A percentile compares a stretch with the other conserved stretches of the same genome.
These are phyloP conservation scores for Thalassarche chlororhynchos DNA, from an alignment of 2,113 vertebrate species.

Conservation along the genomic window DNA sequence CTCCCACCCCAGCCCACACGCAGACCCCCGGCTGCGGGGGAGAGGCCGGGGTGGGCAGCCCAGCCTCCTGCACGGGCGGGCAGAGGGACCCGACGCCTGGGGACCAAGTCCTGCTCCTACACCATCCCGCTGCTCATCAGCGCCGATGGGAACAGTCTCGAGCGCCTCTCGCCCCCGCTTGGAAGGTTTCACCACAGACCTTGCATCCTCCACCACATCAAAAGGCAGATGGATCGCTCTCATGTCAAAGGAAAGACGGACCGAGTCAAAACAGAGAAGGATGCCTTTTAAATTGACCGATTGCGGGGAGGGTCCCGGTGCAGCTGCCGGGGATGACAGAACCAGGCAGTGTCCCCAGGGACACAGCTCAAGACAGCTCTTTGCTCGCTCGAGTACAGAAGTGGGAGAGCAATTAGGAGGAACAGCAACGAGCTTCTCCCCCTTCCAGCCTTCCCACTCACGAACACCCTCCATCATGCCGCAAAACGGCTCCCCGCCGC, in stretches of 20 bases:
- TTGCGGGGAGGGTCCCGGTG: neutral
- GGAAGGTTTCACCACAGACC: neutral
- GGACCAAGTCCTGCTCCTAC: neutral
- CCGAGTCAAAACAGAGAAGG: neutral
- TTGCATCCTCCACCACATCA: neutral
- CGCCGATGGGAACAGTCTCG: neutral
- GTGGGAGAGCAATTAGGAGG: slow-evolving; percentile 59
- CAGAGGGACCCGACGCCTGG: neutral
- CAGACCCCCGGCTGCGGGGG: neutral
- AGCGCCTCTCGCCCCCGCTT: neutral
- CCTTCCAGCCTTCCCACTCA: slow-evolving; percentile 20
- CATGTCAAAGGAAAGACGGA: neutral
- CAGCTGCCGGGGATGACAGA: neutral
- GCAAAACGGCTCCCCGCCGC: neutral
- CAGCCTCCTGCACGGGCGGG: fast-evolving
- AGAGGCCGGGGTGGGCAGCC: neutral
- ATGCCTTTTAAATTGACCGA: neutral
- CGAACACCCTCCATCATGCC: fast-evolving
- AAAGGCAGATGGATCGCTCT: neutral
- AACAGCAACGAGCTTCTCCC: neutral
- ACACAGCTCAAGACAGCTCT: neutral
- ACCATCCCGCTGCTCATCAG: neutral
- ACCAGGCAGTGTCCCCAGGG: slow-evolving; percentile 17
- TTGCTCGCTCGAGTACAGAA: neutral
- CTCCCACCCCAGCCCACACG: fast-evolving